Evolutionary conservation across 1,140 invertebrate species (phyloP), one percentile per base, ranked within the genome.

Genomic region (Oryctes rhinoceros): DNA sequence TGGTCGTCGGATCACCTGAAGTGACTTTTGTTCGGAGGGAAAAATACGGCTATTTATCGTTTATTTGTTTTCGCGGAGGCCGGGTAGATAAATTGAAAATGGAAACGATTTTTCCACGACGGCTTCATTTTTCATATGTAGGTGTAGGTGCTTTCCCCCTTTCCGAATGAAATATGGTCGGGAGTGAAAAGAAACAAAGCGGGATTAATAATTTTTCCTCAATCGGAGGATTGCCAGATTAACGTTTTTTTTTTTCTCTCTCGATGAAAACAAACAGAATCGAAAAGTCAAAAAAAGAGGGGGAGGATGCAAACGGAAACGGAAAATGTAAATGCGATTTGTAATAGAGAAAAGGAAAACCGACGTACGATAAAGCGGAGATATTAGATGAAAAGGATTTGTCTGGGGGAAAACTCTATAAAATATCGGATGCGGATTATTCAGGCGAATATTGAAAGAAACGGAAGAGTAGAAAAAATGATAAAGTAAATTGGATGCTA

Each of bases 11-110:
- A 53, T 53, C 49, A 53, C 49, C 49, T 53, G 49, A 53, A 53
- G 49, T 53, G 9, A n/a, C 49, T 53, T 53, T 53, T 53, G 49
- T 53, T 53, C 49, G 49, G 49, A 30, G 24, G 24, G 47, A n/a
- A 53, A 53, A 53, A 53, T 53, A 53, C 49, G 49, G 49, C 49
- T 53, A 53, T 53, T 53, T 53, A 53, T 53, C 49, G 13, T 53
- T 53, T 53, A 53, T 53, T 53, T 53, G 53, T 59, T 59, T 59
- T 59, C 18, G 0, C 15, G 53, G 6, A 30, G 24, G 18, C 3
- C 1, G 13, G 53, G 15, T 59, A 59, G 53, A 59, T 59, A 59
- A 59, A 59, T 59, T n/a, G 53, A 18, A 59, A 59, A 59, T 59
- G 18, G 53, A 59, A 59, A 59, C 53, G 53, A 59, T 59, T 59